Evolutionary conservation across 2,113 vertebrate species (phyloP), one percentile per base, ranked within the genome.

Genomic region (Nesoenas mayeri): DNA sequence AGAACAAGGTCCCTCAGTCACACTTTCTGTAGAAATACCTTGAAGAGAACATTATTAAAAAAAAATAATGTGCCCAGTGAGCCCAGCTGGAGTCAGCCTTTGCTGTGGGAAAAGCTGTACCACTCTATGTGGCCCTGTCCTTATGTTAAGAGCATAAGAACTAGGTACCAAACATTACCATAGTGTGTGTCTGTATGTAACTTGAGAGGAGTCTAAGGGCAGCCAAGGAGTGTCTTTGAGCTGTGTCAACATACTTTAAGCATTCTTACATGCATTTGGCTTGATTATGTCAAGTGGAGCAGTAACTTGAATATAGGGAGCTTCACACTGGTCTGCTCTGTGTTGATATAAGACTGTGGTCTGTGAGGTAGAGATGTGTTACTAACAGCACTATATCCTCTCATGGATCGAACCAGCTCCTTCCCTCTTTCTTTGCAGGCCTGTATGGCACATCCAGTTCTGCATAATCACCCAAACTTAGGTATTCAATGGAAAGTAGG

Each of bases 401-500:
- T 86, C 54, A 26, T 3, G 32, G 88, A 72, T 20, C 79, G 80
- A 44, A 84, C 56, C 88, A 56, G 58, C 86, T 78, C 57, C 70
- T 72, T 50, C 21, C 24, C 11, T 72, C 66, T 84, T 57, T 95
- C 77, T 96, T 75, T 69, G 80, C 86, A 94, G 83, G 89, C 47
- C 72, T 44, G 58, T 82, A 88, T 96, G 95, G 96, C 91, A 96
- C 88, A 95, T 96, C 74, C 54, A 92, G 95, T 89, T 58, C 93
- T 57, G 36, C 97, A 51, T 85, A 91, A 96, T n/a, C 36, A 25
- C 93, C 95, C 97, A 96, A 93, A 86, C 89, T 50, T 36, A 92
- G 94, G 88, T 96, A 96, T 92, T 95, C 81, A 88, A 47, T 53
- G 44, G 91, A 96, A 96, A 97, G 95, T 14, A 96, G 97, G 96